phyloP scores from a whole-genome alignment of 2,888 invertebrate genomes.

The Parasteatoda lunata region DNA sequence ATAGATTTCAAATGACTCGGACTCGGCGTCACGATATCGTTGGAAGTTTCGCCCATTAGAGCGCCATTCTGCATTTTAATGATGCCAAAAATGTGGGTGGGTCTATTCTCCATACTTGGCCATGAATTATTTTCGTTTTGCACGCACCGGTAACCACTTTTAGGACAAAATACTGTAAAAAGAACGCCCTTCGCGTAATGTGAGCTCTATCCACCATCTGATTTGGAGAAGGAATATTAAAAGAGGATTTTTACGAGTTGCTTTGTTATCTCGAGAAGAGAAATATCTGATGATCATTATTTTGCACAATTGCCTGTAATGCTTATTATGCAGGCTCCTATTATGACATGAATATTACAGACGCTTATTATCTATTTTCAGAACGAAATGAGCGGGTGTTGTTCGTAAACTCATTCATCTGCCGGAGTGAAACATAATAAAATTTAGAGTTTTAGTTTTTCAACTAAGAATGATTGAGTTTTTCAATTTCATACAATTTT shows the following conservation, averaged over 20 bases:
- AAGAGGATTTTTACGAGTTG: background rate
- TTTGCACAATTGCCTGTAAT: background rate
- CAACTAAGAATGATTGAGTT: too few relatives aligned
- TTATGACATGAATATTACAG: too few relatives aligned
- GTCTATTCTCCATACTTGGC: slow-evolving; percentile 11
- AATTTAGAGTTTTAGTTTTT: too few relatives aligned
- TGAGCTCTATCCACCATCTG: background rate
- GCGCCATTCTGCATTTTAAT: slow-evolving; percentile 46
- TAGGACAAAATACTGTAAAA: background rate
- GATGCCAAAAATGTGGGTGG: slow-evolving; percentile 34
- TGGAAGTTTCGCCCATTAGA: slow-evolving; percentile 32
- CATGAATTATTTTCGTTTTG: slow-evolving; percentile 47
- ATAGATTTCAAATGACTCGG: slow-evolving; percentile 2
- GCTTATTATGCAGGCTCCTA: too few relatives aligned
- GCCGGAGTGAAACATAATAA: too few relatives aligned
- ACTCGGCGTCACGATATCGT: slow-evolving; percentile 47
- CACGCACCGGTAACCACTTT: slow-evolving; percentile 43
- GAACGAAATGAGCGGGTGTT: too few relatives aligned
- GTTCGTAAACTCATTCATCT: too few relatives aligned
- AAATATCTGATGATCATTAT: background rate
- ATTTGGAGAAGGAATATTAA: background rate
- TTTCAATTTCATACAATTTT: too few relatives aligned
- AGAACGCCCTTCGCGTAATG: slow-evolving; percentile 5
- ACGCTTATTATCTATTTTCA: too few relatives aligned
- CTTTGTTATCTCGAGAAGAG: background rate